phyloP scores from a whole-genome alignment of 2,888 invertebrate species.

The Melinopterus prodromus region DNA sequence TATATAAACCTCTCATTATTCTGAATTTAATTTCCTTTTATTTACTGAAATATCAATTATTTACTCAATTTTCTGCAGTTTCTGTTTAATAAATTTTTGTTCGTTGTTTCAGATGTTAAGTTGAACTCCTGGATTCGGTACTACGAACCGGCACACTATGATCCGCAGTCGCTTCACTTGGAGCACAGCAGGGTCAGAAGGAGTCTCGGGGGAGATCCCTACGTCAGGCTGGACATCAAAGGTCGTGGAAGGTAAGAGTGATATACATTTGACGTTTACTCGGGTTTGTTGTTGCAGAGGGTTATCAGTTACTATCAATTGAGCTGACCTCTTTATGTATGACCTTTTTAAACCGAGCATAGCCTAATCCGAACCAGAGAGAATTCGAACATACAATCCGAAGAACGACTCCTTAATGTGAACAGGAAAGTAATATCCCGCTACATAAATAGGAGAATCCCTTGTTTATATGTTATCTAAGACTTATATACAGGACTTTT shows the following conservation, averaged over 20 bases:
- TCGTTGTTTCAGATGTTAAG: conserved; percentile 62
- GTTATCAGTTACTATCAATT: background rate
- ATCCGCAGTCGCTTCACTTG: conserved; percentile 62
- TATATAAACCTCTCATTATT: too few species aligned
- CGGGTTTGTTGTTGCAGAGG: background rate
- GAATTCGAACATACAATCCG: too few species aligned
- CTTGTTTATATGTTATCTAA: too few species aligned
- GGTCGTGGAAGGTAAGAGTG: conserved; percentile 71
- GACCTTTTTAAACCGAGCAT: too few species aligned
- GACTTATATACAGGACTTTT: too few species aligned
- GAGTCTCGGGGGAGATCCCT: conserved; percentile 57
- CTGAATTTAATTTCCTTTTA: too few species aligned
- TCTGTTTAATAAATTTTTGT: background rate
- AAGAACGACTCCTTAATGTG: too few species aligned
- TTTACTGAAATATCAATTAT: too few species aligned
- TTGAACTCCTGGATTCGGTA: conserved; percentile 81
- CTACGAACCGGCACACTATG: conserved; percentile 82
- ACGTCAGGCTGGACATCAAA: conserved; percentile 68
- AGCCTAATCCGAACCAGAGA: too few species aligned
- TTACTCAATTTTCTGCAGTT: too few species aligned
- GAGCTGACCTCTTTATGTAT: background rate
- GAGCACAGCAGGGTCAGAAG: conserved; percentile 62
- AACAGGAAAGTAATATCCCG: too few species aligned
- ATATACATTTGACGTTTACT: background rate
- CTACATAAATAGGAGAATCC: too few species aligned